A percentile compares a stretch with the other conserved stretches of the same genome.
These are phyloP conservation scores for Crypturellus undulatus DNA, from an alignment of 2,113 vertebrate genomes.

Conservation along the genomic window DNA sequence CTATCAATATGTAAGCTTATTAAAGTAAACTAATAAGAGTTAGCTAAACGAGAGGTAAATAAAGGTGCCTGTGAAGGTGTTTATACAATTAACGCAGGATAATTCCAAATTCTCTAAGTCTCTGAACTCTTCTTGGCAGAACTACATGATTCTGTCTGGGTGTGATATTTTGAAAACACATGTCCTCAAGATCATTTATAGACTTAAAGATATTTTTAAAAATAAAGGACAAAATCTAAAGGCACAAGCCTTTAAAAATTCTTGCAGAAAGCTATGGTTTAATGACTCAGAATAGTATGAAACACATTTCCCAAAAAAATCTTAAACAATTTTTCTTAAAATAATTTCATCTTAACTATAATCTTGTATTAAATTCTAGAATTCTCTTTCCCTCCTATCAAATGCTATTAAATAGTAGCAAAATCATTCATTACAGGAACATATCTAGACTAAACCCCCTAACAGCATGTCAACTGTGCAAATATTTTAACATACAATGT, in stretches of 20 bases:
- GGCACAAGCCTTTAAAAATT: not conserved
- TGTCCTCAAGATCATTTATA: not conserved
- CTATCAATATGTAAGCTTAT: not conserved
- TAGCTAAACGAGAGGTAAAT: not conserved
- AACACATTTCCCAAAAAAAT: not conserved
- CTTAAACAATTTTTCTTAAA: not conserved
- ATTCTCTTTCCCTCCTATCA: not conserved
- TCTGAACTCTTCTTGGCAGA: not conserved
- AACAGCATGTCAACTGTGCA: not conserved
- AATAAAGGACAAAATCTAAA: not conserved
- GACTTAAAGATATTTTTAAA: not conserved
- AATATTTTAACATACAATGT: slow-evolving; percentile 39
- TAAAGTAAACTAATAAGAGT: not conserved
- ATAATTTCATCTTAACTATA: not conserved
- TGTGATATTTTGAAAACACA: not conserved
- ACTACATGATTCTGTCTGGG: fast-evolving
- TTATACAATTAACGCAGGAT: not conserved
- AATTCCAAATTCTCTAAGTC: fast-evolving
- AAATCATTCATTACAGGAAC: not conserved
- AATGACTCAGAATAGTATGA: not conserved
- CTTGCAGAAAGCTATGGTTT: not conserved
- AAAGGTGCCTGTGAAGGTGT: no score
- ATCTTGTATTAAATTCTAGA: not conserved
- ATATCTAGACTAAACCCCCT: not conserved
- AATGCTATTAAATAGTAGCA: not conserved